Conservation (phyloP, 2,113 vertebrate genomes). For the Orycteropus afer region DNA sequence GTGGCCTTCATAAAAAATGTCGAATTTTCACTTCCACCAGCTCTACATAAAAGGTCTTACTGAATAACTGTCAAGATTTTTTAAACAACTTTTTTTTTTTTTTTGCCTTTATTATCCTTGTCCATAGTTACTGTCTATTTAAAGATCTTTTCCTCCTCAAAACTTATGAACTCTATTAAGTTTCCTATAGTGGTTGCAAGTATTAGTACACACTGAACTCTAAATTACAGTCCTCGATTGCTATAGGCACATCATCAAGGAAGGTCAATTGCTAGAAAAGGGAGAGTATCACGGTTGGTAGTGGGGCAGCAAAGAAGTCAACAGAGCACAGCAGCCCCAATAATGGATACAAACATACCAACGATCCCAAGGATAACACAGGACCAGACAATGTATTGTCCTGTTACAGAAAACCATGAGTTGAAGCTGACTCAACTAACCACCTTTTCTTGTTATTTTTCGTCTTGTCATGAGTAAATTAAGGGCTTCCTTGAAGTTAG, state of each 20-base stretch:
- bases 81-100: too few relatives aligned
- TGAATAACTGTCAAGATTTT: neutral
- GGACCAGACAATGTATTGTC: too few relatives aligned
- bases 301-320: too few relatives aligned
- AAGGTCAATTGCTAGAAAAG: too few relatives aligned
- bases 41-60: neutral
- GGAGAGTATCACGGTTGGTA: too few relatives aligned
- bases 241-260: too few relatives aligned
- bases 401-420: too few relatives aligned
- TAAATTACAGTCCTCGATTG: neutral
- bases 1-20: too few relatives aligned
- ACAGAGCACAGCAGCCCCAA: too few relatives aligned
- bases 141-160: neutral
- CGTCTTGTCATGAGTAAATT: neutral
- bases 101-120: neutral
- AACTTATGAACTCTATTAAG: neutral
- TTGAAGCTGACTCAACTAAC: too few relatives aligned
- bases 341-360: too few relatives aligned
- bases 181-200: neutral
- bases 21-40: neutral
- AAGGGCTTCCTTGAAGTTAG: neutral
- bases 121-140: neutral
- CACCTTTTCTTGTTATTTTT: neutral
- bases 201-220: neutral
- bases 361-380: too few relatives aligned